Conservation (phyloP, 2,797 vertebrate genomes). For the Danio choprae region DNA sequence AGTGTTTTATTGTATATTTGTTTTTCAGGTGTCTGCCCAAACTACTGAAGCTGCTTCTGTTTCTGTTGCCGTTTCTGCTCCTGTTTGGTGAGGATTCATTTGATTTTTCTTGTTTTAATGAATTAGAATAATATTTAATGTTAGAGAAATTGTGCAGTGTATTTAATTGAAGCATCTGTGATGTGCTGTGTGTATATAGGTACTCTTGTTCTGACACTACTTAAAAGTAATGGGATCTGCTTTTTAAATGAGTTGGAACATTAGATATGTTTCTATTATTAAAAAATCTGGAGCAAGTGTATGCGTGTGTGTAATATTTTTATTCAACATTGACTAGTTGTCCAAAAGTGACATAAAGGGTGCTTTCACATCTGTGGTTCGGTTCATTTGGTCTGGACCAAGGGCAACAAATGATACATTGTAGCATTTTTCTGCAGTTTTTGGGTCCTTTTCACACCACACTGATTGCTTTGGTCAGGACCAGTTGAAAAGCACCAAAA, state of each 20-base stretch:
- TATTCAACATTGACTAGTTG: no score
- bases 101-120: neutral
- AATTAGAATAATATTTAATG: neutral
- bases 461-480: no score
- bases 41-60: slow-evolving; percentile 81
- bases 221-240: neutral
- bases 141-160: neutral
- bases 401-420: no score
- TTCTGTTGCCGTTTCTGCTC: slow-evolving; percentile 86
- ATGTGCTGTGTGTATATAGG: neutral
- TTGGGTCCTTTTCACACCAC: no score
- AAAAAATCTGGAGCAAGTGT: no score
- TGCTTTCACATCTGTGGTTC: no score
- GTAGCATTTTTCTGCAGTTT: no score
- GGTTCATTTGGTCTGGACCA: no score
- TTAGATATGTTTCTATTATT: no score
- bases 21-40: slow-evolving; percentile 87
- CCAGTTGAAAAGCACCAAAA: no score
- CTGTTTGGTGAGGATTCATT: slow-evolving; percentile 82
- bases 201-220: neutral
- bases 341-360: no score
- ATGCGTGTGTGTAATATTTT: no score
- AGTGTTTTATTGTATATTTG: slow-evolving; percentile 49
- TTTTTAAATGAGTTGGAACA: neutral
- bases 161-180: neutral